A percentile compares a stretch with the other conserved stretches of the same genome.
Evolutionary conservation across 2,888 invertebrate species (phyloP).

Genomic region (Orthosia gothica): DNA sequence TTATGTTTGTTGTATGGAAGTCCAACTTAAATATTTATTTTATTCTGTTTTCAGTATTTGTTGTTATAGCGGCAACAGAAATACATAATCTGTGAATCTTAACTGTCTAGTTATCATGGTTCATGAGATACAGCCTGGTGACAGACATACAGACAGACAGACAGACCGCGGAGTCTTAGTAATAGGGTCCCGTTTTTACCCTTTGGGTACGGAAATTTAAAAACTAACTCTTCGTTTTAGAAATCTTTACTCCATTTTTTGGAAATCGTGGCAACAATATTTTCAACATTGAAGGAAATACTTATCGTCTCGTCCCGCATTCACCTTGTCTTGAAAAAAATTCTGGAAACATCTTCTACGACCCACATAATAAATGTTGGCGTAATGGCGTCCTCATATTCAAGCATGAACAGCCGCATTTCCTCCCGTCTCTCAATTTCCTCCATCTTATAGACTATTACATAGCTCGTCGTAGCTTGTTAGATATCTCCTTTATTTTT

Average conservation of each 20-base stretch:
- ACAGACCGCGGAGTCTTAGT: no score
- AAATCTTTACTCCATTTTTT: background rate
- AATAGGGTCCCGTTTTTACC: no score
- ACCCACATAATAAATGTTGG: background rate
- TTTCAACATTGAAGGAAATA: background rate
- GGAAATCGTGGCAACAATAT: background rate
- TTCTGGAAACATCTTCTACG: background rate
- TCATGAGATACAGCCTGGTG: no score
- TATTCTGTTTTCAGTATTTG: no score
- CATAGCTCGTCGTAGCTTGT: background rate
- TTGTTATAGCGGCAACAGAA: no score
- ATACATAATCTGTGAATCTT: no score
- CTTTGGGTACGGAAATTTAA: no score
- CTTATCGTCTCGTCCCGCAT: background rate
- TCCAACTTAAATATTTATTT: no score
- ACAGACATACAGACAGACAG: no score
- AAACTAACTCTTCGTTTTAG: background rate
- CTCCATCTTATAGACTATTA: background rate
- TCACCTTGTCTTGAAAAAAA: background rate
- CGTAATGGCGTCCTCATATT: background rate
- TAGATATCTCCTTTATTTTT: constrained; percentile 1
- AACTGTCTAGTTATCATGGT: no score
- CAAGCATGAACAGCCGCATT: background rate
- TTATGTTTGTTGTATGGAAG: no score
- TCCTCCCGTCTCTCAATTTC: background rate